Base-by-base conservation (phyloP, 1,140 invertebrate genomes). In the Diploscapter pachys region DNA sequence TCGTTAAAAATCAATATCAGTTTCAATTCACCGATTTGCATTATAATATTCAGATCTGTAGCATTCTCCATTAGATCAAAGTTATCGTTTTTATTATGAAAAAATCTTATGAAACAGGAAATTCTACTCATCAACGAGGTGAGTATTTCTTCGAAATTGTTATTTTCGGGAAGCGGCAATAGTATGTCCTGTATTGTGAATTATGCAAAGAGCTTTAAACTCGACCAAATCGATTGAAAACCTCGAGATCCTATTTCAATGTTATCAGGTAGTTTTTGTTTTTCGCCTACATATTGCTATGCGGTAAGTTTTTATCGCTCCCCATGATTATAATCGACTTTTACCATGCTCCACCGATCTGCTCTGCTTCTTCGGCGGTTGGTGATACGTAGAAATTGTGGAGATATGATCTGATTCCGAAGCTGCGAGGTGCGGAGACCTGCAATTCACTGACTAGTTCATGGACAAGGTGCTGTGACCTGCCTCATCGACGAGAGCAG, bases 371-470 rank as follows among this genome's bases (percentile, higher is more conserved):
- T 63, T 83, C 81, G 56, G 74, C 77, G 49, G 80, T 79, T 51
- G 82, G 80, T 9, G 82, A 78, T 53, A 77, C 73, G 66, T 83
- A 83, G 72, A 83, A 83, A 56, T 83, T 80, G 68, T 83, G 78
- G n/a, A 83, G 66, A 57, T 83, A 83, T 57, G 79, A 80, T 62
- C 76, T 75, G 54, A 83, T 82, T n/a, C 82, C 82, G 64, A 83
- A 83, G 56, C 77, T 71, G 9, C 66, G 73, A 61, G 68, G 56
- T 63, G 77, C 71, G 53, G 77, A 68, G 54, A 73, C 72, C 71
- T 73, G 48, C 8, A 73, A 65, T 55, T 70, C 48, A n/a, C 50
- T 13, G 65, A 51, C 5, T 53, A 5, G n/a, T 49, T 67, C 50
- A 50, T 54, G 65, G 9, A 51, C 3, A 59, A 4, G 6, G 62